Percentiles rank a stretch among this genome's conserved stretches.
These are phyloP conservation scores for Coilia nasus DNA, from an alignment of 2,797 vertebrate genomes.

Conservation along the genomic window DNA sequence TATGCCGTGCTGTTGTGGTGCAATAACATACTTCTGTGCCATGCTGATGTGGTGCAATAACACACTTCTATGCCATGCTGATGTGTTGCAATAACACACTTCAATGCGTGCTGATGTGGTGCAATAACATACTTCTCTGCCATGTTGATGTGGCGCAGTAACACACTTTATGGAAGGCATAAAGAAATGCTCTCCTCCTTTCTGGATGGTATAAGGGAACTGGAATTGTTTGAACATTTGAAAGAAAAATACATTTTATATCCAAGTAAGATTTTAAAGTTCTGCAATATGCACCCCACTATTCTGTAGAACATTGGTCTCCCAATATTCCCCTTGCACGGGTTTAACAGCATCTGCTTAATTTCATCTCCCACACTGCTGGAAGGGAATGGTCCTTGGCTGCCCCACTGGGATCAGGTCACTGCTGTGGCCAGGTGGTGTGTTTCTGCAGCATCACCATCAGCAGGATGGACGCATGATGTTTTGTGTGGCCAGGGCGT, in stretches of 20 bases:
- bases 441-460: conserved; percentile 34
- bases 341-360: too few species aligned
- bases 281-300: too few species aligned
- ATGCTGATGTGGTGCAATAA: background rate
- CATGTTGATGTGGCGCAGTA: background rate
- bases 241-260: background rate
- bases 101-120: background rate
- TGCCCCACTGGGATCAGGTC: background rate
- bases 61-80: background rate
- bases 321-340: too few species aligned
- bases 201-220: background rate
- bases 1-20: too few species aligned
- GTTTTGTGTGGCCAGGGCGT: conserved; percentile 70
- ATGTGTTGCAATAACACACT: background rate
- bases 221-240: background rate
- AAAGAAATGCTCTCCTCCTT: background rate
- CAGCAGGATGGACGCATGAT: conserved; percentile 17
- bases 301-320: too few species aligned
- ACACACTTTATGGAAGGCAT: background rate
- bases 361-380: background rate
- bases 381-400: background rate
- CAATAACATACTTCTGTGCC: too few species aligned
- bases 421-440: background rate
- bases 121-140: background rate
- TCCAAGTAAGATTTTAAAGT: too few species aligned